phyloP scores from a whole-genome alignment of 1,140 invertebrate species.

The Streblospio benedicti region DNA sequence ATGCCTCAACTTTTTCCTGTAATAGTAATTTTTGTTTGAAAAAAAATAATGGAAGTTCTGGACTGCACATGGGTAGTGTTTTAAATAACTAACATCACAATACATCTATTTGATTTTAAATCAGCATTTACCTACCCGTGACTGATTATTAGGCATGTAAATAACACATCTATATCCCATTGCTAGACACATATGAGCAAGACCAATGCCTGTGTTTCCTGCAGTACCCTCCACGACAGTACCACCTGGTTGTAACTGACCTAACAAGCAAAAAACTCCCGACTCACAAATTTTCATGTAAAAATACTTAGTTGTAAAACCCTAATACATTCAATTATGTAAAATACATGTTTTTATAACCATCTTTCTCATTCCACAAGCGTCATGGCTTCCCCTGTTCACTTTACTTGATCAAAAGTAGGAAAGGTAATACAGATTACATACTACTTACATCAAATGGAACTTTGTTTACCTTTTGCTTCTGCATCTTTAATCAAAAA shows the following conservation, averaged over 20 bases:
- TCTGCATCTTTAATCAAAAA: slow-evolving; percentile 44
- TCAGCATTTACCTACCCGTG: slow-evolving; percentile 26
- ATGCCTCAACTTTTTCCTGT: slow-evolving; percentile 44
- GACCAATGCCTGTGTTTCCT: slow-evolving; percentile 49
- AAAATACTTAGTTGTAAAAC: no score
- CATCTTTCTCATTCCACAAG: no score
- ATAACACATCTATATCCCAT: slow-evolving; percentile 47
- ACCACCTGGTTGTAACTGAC: slow-evolving; percentile 36
- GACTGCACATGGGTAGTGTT: neutral
- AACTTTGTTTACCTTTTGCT: slow-evolving; percentile 30
- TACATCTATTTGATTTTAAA: no score
- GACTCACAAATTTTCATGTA: neutral
- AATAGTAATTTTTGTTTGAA: neutral
- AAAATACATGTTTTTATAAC: no score
- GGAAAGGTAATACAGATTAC: no score
- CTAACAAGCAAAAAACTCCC: slow-evolving; percentile 16
- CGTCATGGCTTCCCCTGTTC: no score
- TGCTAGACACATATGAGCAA: slow-evolving; percentile 46
- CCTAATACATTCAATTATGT: no score
- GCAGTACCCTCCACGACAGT: slow-evolving; percentile 49
- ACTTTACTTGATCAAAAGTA: no score
- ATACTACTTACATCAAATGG: no score
- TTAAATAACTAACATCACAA: no score
- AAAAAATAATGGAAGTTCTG: neutral
- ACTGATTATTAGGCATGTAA: slow-evolving; percentile 49